Evolutionary conservation across 2,797 vertebrate genomes (phyloP), one percentile per base, ranked within the genome.

Genomic region (Dryobates pubescens): DNA sequence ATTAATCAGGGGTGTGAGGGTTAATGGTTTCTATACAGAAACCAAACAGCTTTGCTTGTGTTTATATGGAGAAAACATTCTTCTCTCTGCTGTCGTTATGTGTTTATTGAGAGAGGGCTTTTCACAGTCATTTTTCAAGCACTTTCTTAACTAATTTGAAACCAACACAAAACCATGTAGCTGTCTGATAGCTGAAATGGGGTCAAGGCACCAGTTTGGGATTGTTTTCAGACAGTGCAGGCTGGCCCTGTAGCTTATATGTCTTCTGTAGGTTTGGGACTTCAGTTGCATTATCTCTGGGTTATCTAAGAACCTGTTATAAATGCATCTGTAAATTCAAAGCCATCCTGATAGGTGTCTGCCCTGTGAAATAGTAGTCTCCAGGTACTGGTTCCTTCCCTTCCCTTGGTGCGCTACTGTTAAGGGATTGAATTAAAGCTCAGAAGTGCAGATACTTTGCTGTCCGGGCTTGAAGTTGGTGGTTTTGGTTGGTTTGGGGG

Each of bases 21-120:
- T 95, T 96, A 96, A 96, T 94, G 84, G 65, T 90, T 86, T 94
- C 84, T 92, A 20, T 86, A 32, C 58, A 90, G 90, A 93, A 90
- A 92, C 59, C 53, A 88, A 83, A 68, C 34, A 92, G 27, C 79
- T 92, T 91, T 94, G 68, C 65, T 27, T 95, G 87, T 94, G 84
- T 95, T 94, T 81, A 18, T 51, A 10, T 51, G 19, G 32, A 26
- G 24, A 76, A 69, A 71, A 27, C n/a, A 22, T 83, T 90, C 20
- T 87, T 89, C 38, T 87, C 1, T 59, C 57, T 81, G 59, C 61
- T 90, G 14, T 20, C 84, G 41, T 57, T 64, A 36, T 0, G 12
- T 81, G 45, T 65, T 90, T n/a, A 57, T 29, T 47, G 26, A 4
- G 13, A 70, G 20, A 47, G 34, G 51, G 34, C 51, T 82, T 75